Base-by-base conservation (phyloP, 2,888 invertebrate species). In the Archips crataeganus region DNA sequence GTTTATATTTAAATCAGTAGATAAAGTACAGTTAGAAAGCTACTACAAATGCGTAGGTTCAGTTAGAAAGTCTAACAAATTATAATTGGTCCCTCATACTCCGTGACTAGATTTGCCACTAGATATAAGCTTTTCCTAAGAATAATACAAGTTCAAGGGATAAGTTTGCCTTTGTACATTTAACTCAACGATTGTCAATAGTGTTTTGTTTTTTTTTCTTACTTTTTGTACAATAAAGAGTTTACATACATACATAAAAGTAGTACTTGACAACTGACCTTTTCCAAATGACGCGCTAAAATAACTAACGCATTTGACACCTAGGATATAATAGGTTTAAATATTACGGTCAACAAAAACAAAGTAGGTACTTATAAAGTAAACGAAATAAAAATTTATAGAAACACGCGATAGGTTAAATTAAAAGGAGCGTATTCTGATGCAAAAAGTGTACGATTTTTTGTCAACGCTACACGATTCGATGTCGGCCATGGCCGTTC, bases 21-120 rank as follows among this genome's bases (percentile, higher is more conserved):
- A 78, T 79, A 78, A 80, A 76, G 67, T 74, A 79, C 78, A 78
- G 79, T 81, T 80, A 82, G 76, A 77, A 79, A 78, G 76, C 74
- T 76, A 73, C 73, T 36, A 36, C 2, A 5, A 49, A 51, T 45
- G 45, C 57, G 10, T 32, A 54, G 62, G 62, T 68, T 68, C 57
- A 34, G 32, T 57, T 63, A 64, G 73, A 73, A 73, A 73, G 73
- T 59, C 34, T 49, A 73, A 59, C 2, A 51, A 71, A 42, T 65
- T 42, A 42, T 23, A 42, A 65, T 51, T 13, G 60, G 15, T 59
- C 49, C 36, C 36, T 59, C 60, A 2, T 57, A 49, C 49, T 60
- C 49, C 51, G 51, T 60, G 57, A 60, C 36, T 36, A 42, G 15
- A 15, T 62, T 61, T 42, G 23, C 36, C 36, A 2, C 10, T n/a